Base-by-base conservation (phyloP, 2,797 vertebrate species). In the Lateolabrax maculatus region DNA sequence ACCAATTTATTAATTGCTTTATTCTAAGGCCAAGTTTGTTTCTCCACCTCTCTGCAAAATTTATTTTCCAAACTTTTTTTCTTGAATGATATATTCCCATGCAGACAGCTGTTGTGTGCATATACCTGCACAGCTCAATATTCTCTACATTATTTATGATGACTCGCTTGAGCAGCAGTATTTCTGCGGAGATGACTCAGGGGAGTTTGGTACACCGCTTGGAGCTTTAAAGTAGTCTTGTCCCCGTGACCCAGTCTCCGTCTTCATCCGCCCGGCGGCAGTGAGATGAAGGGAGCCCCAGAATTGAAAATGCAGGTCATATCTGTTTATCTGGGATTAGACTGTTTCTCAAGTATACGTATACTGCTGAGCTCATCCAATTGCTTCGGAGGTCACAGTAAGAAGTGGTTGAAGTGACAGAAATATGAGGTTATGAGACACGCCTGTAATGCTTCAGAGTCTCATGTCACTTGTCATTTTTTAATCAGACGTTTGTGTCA, bases 121-220 rank as follows among this genome's bases (percentile, higher is more conserved):
- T 7, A 46, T n/a, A 55, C 51, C 51, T 31, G 51, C 19, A 16
- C 27, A 27, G 69, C 82, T 91, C 77, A 61, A 79, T 81, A 88
- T 76, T 55, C 56, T 73, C 78, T 90, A 51, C 80, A 81, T 92
- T 91, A 92, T 94, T 89, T 81, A 92, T 83, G 72, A 44, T 3
- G 52, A 69, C 71, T 71, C 72, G 81, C 82, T 48, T 18, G 39
- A 81, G 70, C 58, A 2, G 75, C 79, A 41, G 70, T 67, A 37
- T 81, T 84, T 78, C 65, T 62, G 60, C 3, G 1, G 68, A 41
- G 63, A 71, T 60, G 75, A 87, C 86, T 81, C 56, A 1, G 19
- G 80, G 77, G 84, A 55, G 52, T 39, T 68, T 0, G 18, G 48
- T 53, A 16, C 65, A 21, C 13, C 21, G 75, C 75, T 56, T 3